Evolutionary conservation across 2,888 invertebrate species (phyloP).

Genomic region (Choreutis nemorana): DNA sequence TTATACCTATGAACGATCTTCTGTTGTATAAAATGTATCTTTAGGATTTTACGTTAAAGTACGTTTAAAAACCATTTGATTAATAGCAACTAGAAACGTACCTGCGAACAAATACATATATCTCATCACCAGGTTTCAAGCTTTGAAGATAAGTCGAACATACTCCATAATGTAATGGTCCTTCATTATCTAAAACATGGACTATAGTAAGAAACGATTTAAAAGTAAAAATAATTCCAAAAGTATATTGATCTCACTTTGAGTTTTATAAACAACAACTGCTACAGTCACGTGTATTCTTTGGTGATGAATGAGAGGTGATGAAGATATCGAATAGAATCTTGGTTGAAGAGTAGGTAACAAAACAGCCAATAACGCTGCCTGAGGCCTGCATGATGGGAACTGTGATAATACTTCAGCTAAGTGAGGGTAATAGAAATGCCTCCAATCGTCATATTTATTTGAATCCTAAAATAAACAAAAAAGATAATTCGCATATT

Average conservation of each 20-base stretch:
- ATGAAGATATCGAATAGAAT: constrained; percentile 94
- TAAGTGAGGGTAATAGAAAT: constrained; percentile 83
- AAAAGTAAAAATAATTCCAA: neutral
- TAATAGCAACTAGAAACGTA: constrained; percentile 30
- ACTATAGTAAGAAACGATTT: neutral
- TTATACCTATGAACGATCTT: no score
- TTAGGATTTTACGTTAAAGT: no score
- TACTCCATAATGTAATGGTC: constrained; percentile 87
- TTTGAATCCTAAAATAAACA: constrained; percentile 74
- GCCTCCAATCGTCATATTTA: constrained; percentile 93
- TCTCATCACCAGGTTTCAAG: constrained; percentile 69
- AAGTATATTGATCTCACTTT: constrained; percentile 69
- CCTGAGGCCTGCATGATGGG: constrained; percentile 83
- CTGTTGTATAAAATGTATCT: no score
- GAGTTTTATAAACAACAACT: constrained; percentile 83
- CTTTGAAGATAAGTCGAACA: constrained; percentile 90
- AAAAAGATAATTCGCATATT: neutral
- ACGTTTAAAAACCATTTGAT: neutral
- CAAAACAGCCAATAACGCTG: constrained; percentile 81
- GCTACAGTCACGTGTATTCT: constrained; percentile 92
- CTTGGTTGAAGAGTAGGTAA: constrained; percentile 87
- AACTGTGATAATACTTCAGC: constrained; percentile 89
- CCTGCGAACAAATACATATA: constrained; percentile 82
- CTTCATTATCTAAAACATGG: constrained; percentile 71
- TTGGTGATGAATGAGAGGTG: constrained; percentile 74